Evolutionary conservation across 2,888 invertebrate species (phyloP), one percentile per base, ranked within the genome.

Genomic region (Celastrina argiolus): DNA sequence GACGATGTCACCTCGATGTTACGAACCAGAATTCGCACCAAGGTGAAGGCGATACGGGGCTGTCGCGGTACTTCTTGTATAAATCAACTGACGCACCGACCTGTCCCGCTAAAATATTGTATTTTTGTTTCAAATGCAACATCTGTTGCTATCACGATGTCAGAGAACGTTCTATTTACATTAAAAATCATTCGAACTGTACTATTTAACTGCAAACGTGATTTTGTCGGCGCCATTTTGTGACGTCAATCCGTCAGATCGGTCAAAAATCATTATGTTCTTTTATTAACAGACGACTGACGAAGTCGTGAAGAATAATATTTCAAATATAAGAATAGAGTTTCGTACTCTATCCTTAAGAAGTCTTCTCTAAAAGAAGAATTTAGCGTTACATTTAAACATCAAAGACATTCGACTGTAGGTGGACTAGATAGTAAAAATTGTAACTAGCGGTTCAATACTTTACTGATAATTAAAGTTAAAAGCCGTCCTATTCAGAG

Each of bases 41-140:
- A 90, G 91, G 91, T 89, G 88, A 90, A 89, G 91, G 90, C 85
- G 80, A 84, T 73, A 74, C 75, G 75, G 76, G 76, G 73, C 78
- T 76, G 80, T 81, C 84, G 83, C 78, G 83, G 83, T 84, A 81
- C 79, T 77, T 78, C 72, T 78, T 78, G 79, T 84, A 84, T 82
- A 82, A 82, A 85, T 83, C 80, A 83, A 80, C 75, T 82, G 81
- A 83, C 82, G 82, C 80, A 81, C 76, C 74, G 73, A 70, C 70
- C 74, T 71, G 75, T 69, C 72, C 70, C 69, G 72, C 76, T 78
- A 77, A 77, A 78, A 80, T 80, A 79, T 72, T 67, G 68, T 69
- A 74, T 74, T 72, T 75, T 71, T 70, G 71, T 68, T 73, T 73
- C 68, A 71, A 72, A 69, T 72, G 63, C 69, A 69, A 69, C 70